Percentiles rank a stretch among this genome's conserved stretches.
Conservation (phyloP, 23 tunicate genomes). For the Trididemnum miniatum region DNA sequence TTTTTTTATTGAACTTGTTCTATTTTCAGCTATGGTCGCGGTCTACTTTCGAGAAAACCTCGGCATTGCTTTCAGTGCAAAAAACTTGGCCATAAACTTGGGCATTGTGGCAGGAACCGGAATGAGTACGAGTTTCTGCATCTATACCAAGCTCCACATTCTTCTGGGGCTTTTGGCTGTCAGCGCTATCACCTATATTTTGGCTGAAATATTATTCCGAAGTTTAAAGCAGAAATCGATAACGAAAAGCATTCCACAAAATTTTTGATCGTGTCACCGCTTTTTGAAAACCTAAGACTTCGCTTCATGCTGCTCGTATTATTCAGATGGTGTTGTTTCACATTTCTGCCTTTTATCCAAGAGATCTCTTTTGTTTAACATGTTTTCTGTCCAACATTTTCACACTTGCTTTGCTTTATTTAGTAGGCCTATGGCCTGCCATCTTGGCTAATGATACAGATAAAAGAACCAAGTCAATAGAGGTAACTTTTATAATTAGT, state of each 20-base stretch:
- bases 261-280: neutral
- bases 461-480: too few species aligned
- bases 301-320: too few species aligned
- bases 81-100: conserved; percentile 49
- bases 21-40: conserved; percentile 49
- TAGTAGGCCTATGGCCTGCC: too few species aligned
- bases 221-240: neutral
- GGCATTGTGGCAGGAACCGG: conserved; percentile 68
- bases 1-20: too few species aligned
- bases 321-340: too few species aligned
- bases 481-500: too few species aligned
- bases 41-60: conserved; percentile 58
- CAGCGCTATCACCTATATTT: conserved; percentile 18
- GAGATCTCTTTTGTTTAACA: too few species aligned
- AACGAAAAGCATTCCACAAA: neutral
- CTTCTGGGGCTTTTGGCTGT: conserved; percentile 14
- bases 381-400: too few species aligned
- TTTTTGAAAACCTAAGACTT: neutral
- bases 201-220: conserved; percentile 35
- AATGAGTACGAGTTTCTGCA: conserved; percentile 41
- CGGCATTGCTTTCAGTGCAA: conserved; percentile 70
- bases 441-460: too few species aligned
- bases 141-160: conserved; percentile 42
- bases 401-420: too few species aligned
- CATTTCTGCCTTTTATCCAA: too few species aligned